Evolutionary conservation across 2,113 vertebrate species (phyloP), one percentile per base, ranked within the genome.

Genomic region (Laticauda laticaudata): DNA sequence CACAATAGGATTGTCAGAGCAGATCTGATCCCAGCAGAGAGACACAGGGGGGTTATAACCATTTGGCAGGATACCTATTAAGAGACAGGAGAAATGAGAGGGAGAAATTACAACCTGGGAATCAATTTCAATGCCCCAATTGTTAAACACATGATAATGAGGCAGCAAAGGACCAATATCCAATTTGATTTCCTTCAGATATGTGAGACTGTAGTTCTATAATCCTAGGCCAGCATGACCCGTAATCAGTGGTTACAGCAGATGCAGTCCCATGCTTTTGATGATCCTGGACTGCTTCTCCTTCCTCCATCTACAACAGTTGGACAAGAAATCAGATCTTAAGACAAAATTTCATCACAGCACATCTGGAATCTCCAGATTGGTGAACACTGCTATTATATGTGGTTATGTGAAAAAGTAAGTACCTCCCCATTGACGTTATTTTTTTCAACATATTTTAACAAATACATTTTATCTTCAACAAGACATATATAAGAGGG

Each of bases 11-110:
- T 95, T 89, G 91, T 99, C 98, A 0, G 93, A 39, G 90, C 99
- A 99, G 5, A 95, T 96, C 95, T 98, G 97, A 92, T 99, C 99
- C 99, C 99, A 99, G 96, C 99, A 99, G 95, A 99, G 98, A 2
- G 97, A 94, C 0, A 75, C 0, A 0, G 99, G 99, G 0, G 99
- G 99, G 95, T 98, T 97, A 95, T 99, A 99, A 0, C 96, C 92
- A 5, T 99, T 99, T 53, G 99, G 99, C 12, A 99, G 98, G 94
- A 99, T 98, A 69, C 98, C 99, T 99, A 90, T 2, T 23, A 51
- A 85, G 53, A 85, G 12, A 93, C 39, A 59, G 56, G 75, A 93
- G 64, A 23, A 64, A 93, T 1, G n/a, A 45, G 55, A 86, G 10
- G 61, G 45, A 21, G 2, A 24, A 34, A 0, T 43, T 43, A n/a